Evolutionary conservation across 2,888 invertebrate species (phyloP), one percentile per base, ranked within the genome.

Genomic region (Agonopterix alstromeriana): DNA sequence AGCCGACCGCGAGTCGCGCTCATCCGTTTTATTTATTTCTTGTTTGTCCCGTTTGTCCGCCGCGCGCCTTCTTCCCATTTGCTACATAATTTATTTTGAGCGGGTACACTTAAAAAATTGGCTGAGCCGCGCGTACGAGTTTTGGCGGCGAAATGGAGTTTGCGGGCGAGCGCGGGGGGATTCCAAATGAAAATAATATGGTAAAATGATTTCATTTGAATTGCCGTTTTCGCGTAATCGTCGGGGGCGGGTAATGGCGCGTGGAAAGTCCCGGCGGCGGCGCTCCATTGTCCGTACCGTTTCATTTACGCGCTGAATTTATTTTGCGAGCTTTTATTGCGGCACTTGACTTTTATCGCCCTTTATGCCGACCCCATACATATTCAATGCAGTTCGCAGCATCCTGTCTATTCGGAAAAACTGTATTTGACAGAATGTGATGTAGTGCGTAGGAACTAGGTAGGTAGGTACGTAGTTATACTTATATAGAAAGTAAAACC

Each of bases 91-190:
- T 87, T 83, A 88, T 87, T 85, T 85, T 80, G 70, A 77, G 74
- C 82, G 79, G 75, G 77, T 69, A 83, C 87, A 83, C 81, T 87
- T 86, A 85, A 88, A 87, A 88, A 88, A 87, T 87, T 86, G 88
- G 73, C 70, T 62, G 69, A 67, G 27, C 7, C 73, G 72, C 73
- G 72, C 72, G 73, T 73, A 73, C 71, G 74, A 76, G 75, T 78
- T 81, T 79, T 78, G 73, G 72, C 73, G 73, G 65, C 65, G 65
- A 79, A 82, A 81, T 81, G 80, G 79, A 78, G 77, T 82, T 81
- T 82, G 78, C 72, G 77, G 75, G 66, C 60, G 63, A 53, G 57
- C 61, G 55, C 67, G 67, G 66, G 65, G 60, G 60, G 56, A 64
- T 67, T 52, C 61, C 70, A 76, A 83, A 83, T 80, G 77, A 80